Conservation (phyloP, 2,888 invertebrate species). For the Acrobasis suavella region DNA sequence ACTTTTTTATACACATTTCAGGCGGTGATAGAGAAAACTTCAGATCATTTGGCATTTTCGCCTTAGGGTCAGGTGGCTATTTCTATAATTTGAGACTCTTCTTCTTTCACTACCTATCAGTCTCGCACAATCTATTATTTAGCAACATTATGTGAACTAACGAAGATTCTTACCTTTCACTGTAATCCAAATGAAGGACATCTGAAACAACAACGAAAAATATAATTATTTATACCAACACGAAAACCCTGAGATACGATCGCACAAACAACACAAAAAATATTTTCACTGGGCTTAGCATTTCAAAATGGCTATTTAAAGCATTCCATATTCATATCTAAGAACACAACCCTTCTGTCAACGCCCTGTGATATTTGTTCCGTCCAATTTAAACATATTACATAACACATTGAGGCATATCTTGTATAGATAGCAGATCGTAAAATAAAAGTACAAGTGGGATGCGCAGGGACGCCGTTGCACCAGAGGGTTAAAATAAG, state of each 20-base stretch:
- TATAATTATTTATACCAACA: conserved; percentile 7
- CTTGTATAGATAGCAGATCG: conserved; percentile 59
- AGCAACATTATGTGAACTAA: no score
- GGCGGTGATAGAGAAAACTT: no score
- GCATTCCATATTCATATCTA: conserved; percentile 29
- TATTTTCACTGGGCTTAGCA: neutral
- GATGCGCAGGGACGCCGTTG: conserved; percentile 42
- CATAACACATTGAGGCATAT: conserved; percentile 62
- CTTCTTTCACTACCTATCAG: no score
- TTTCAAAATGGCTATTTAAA: conserved; percentile 18
- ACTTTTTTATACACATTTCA: no score
- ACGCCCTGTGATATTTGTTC: conserved; percentile 47
- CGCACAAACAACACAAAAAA: conserved; percentile 15
- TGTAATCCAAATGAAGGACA: conserved; percentile 16
- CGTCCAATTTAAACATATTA: conserved; percentile 57
- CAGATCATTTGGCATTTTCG: no score
- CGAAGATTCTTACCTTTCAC: conserved; percentile 11
- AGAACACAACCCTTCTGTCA: conserved; percentile 26
- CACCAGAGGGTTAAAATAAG: conserved; percentile 46
- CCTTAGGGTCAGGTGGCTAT: no score
- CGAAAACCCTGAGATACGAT: neutral
- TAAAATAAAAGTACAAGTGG: conserved; percentile 62
- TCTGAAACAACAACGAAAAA: conserved; percentile 31
- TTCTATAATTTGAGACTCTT: no score
- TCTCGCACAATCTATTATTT: no score